Conservation (phyloP, 2,797 vertebrate genomes). For the Myotis findleyi region DNA sequence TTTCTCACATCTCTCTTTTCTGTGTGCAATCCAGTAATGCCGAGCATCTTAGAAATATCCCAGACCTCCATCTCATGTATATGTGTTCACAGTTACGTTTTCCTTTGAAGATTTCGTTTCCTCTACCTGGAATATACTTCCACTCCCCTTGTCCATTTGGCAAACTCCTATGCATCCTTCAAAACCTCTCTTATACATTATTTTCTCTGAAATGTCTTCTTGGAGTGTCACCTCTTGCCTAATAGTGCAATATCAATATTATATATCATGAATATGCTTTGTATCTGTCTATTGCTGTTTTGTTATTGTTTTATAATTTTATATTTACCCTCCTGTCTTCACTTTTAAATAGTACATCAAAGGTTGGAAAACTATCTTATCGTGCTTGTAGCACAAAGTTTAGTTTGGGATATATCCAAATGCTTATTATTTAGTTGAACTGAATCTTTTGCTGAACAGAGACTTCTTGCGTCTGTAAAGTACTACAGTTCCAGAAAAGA, state of each 20-base stretch:
- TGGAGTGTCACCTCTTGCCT: background rate
- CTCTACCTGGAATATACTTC: background rate
- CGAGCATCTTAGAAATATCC: background rate
- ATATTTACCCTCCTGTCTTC: background rate
- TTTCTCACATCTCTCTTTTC: background rate
- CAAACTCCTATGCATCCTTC: slow-evolving; percentile 2
- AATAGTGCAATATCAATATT: background rate
- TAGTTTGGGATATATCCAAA: background rate
- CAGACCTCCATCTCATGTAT: background rate
- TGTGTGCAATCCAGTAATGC: background rate
- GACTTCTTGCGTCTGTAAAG: background rate
- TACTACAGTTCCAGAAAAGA: background rate
- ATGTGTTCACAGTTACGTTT: background rate
- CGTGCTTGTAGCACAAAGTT: background rate
- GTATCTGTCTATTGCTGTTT: background rate
- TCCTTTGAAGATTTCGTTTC: background rate
- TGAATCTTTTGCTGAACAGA: background rate
- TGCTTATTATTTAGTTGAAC: background rate
- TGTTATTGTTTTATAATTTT: background rate
- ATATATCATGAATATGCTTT: background rate
- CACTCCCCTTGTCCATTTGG: background rate
- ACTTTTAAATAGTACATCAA: background rate
- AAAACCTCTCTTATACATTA: background rate
- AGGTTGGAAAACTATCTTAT: background rate
- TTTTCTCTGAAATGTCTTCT: background rate